These are phyloP conservation scores for Petrocephalus schoutedeni DNA, from an alignment of 2,797 vertebrate genomes.

Conservation along the genomic window DNA sequence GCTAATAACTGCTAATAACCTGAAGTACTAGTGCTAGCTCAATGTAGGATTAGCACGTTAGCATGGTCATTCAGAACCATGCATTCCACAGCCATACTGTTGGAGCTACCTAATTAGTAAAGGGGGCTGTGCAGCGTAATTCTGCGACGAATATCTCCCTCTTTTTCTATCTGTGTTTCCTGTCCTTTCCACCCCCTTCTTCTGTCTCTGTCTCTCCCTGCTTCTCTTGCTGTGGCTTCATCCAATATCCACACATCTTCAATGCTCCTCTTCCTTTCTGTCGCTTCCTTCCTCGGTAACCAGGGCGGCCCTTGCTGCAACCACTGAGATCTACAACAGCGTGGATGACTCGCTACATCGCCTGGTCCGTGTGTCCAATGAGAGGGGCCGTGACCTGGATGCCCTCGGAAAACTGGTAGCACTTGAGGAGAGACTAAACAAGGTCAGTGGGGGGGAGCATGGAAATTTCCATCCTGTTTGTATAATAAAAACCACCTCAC, in stretches of 20 bases:
- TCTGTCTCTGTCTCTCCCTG: neutral
- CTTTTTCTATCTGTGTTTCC: neutral
- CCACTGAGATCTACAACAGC: constrained; percentile 75
- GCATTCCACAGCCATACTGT: neutral
- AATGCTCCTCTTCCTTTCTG: neutral
- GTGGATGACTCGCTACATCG: constrained; percentile 83
- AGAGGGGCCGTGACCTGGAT: constrained; percentile 67
- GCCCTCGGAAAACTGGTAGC: constrained; percentile 57
- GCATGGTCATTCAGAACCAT: neutral
- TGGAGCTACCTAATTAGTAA: neutral
- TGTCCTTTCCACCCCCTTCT: neutral
- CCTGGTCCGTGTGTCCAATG: constrained; percentile 78
- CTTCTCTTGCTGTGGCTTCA: neutral
- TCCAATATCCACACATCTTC: neutral
- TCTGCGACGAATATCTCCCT: neutral
- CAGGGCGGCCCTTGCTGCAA: constrained; percentile 60
- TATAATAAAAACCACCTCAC: neutral
- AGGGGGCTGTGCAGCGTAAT: neutral
- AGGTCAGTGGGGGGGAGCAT: constrained; percentile 43
- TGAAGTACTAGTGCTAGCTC: neutral
- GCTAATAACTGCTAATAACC: neutral
- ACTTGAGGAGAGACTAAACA: constrained; percentile 61
- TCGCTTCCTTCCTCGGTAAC: neutral
- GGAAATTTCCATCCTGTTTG: neutral
- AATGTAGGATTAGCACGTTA: neutral